These are phyloP conservation scores for Vollenhovia emeryi DNA, from an alignment of 1,140 invertebrate species.

Conservation along the genomic window DNA sequence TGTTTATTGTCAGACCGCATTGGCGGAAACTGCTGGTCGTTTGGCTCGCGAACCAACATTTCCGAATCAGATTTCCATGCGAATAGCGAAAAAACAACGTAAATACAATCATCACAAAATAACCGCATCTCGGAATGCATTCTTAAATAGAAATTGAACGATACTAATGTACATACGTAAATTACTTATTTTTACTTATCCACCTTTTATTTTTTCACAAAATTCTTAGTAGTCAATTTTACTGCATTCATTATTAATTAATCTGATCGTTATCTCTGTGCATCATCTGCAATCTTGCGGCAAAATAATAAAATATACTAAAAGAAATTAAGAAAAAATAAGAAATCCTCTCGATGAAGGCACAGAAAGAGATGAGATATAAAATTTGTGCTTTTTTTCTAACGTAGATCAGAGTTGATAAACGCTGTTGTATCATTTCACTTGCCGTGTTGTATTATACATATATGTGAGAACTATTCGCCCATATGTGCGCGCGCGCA, in stretches of 20 bases:
- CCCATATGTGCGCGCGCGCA: conserved; percentile 11
- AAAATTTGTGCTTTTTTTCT: not conserved
- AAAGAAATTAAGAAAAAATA: not conserved
- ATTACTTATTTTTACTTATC: not conserved
- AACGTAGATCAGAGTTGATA: not conserved
- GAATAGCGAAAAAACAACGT: not conserved
- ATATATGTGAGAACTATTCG: conserved; percentile 15
- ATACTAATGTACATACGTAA: not conserved
- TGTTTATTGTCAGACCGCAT: conserved; percentile 30
- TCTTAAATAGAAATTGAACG: not conserved
- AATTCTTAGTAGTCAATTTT: not conserved
- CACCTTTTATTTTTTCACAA: not conserved
- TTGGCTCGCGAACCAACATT: conserved; percentile 27
- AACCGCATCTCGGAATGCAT: not conserved
- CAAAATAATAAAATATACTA: not conserved
- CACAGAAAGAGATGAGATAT: not conserved
- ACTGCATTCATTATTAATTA: not conserved
- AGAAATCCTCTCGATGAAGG: not conserved
- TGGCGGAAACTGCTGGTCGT: conserved; percentile 13
- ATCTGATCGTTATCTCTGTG: not conserved
- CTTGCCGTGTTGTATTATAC: too few species aligned
- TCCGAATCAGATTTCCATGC: not conserved
- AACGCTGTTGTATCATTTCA: conserved; percentile 10
- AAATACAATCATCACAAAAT: conserved; percentile 6
- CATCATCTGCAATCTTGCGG: not conserved